These are phyloP conservation scores for Rhinoraja longicauda DNA, from an alignment of 2,797 vertebrate genomes.

Conservation along the genomic window DNA sequence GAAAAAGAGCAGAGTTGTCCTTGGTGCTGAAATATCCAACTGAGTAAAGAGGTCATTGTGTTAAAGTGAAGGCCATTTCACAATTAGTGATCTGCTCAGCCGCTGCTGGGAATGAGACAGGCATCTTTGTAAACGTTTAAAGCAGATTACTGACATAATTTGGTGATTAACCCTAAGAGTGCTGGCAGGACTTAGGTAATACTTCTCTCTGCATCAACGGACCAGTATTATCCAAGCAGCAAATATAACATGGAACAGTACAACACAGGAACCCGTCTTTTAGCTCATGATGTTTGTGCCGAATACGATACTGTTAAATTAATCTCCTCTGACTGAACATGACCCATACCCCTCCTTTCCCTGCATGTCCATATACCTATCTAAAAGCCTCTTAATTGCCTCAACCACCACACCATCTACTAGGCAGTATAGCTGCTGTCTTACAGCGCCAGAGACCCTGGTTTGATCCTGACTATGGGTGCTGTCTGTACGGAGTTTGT, in stretches of 20 bases:
- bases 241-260: neutral
- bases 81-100: neutral
- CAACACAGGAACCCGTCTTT: too few relatives aligned
- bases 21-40: conserved; percentile 31
- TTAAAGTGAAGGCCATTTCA: neutral
- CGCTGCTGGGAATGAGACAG: neutral
- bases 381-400: too few relatives aligned
- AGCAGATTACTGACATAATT: neutral
- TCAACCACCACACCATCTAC: too few relatives aligned
- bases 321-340: too few relatives aligned
- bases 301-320: too few relatives aligned
- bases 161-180: neutral
- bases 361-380: too few relatives aligned
- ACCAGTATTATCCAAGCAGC: neutral
- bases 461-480: too few relatives aligned
- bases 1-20: conserved; percentile 15
- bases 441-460: too few relatives aligned
- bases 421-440: too few relatives aligned
- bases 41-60: neutral
- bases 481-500: too few relatives aligned
- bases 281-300: too few relatives aligned
- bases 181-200: neutral
- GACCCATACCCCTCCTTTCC: too few relatives aligned
- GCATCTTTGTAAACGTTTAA: neutral
- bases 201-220: neutral